Percentiles rank a stretch among this genome's conserved stretches.
Evolutionary conservation across 2,888 invertebrate species (phyloP).

Genomic region (Watsonalla binaria): DNA sequence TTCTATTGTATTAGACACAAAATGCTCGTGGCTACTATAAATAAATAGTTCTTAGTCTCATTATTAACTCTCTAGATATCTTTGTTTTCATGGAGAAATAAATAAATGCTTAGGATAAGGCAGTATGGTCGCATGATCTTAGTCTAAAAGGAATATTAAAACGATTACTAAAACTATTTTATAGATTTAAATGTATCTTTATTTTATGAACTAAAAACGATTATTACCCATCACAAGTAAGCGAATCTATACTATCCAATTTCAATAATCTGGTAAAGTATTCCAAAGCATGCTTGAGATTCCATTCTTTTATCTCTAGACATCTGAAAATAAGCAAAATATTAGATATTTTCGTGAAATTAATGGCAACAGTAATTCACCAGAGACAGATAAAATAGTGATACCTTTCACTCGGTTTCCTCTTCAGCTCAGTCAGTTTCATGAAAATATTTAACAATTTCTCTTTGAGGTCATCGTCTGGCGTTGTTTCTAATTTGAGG

Average conservation of each 20-base stretch:
- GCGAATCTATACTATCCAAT: slow-evolving; percentile 34
- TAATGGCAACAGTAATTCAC: background rate
- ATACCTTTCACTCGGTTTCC: slow-evolving; percentile 44
- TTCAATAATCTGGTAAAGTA: slow-evolving; percentile 50
- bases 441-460: slow-evolving; percentile 49
- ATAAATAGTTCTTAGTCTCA: too few species aligned
- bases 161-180: too few species aligned
- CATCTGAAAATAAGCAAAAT: slow-evolving; percentile 69
- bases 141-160: too few species aligned
- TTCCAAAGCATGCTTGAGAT: slow-evolving; percentile 66
- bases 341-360: background rate
- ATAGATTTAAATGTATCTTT: background rate
- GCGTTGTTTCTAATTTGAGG: slow-evolving; percentile 46
- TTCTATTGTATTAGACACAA: too few species aligned
- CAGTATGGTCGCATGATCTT: too few species aligned
- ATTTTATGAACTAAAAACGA: background rate
- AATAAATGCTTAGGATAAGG: too few species aligned
- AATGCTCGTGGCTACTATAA: too few species aligned
- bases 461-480: slow-evolving; percentile 48
- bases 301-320: slow-evolving; percentile 81
- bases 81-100: too few species aligned
- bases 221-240: slow-evolving; percentile 14
- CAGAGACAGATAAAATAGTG: background rate
- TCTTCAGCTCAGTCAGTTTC: slow-evolving; percentile 47
- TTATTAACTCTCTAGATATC: too few species aligned